Evolutionary conservation across 35 echinoderm and acorn worm species (phyloP), one percentile per base, ranked within the genome.

Genomic region (Acanthaster planci): DNA sequence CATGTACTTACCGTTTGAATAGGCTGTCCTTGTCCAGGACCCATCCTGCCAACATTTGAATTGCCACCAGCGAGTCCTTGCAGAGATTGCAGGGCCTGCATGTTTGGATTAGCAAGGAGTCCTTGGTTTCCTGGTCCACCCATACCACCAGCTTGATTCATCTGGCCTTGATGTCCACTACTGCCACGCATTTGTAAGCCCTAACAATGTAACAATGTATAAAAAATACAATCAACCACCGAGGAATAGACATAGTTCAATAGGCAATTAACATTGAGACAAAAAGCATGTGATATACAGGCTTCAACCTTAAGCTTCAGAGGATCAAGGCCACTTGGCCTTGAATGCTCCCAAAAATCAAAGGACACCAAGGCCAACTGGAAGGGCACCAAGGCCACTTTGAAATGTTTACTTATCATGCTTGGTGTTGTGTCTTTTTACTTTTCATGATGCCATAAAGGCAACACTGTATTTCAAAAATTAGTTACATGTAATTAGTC

Each of bases 11-110:
- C 42, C 42, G 42, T 6, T 47, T 4, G 42, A 47, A 47, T 47
- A 47, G 64, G 34, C 30, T 72, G 64, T 72, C 64, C 64, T 72
- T 72, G 64, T 72, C 64, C 64, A 6, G 18, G 64, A 27, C 64
- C 64, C 18, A 72, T 72, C 64, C 64, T 21, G 23, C 64, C 64
- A 26, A 19, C 29, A 0, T 72, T 72, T 31, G 26, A 19, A 72
- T 72, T 72, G 26, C 64, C 64, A 27, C 64, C 64, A 31, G 64
- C 7, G 14, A 31, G 64, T 31, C 64, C 64, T 72, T 72, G 64
- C 8, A 72, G 22, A 72, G 64, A 72, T 9, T 72, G 64, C 2
- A 72, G 64, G 34, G 64, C 64, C 34, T 72, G 64, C 18, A 72
- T 26, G 34, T 34, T 34, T 10, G 23, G 64, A 34, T 34, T 72